A percentile compares a stretch with the other conserved stretches of the same genome.
These are phyloP conservation scores for Drepana arcuata DNA, from an alignment of 1,140 invertebrate species.

Conservation along the genomic window DNA sequence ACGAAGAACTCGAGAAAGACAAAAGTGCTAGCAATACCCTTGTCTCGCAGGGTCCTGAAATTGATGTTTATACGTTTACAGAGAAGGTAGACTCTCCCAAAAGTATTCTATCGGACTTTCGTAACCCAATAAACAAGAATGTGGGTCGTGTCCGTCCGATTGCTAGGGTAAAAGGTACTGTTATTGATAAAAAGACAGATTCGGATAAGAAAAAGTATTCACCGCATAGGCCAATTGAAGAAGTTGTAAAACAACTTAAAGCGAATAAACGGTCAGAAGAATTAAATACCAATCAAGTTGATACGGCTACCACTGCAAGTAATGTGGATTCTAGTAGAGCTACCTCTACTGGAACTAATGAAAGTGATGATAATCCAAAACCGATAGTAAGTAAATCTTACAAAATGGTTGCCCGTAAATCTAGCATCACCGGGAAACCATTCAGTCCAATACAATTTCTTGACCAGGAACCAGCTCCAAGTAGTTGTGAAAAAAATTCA, in stretches of 20 bases:
- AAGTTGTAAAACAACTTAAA: conserved; percentile 62
- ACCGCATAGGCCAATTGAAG: conserved; percentile 62
- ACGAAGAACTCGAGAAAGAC: conserved; percentile 43
- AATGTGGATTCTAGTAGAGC: conserved; percentile 14
- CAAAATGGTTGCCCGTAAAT: conserved; percentile 65
- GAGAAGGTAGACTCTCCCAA: conserved; percentile 66
- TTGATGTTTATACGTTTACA: conserved; percentile 63
- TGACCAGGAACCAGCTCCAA: conserved; percentile 36
- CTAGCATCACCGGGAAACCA: conserved; percentile 60
- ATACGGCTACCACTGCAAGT: conserved; percentile 12
- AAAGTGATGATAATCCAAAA: conserved; percentile 43
- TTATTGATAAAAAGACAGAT: conserved; percentile 65
- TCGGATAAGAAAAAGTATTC: conserved; percentile 63
- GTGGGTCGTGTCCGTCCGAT: conserved; percentile 63
- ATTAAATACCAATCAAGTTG: conserved; percentile 19
- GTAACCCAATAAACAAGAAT: conserved; percentile 55
- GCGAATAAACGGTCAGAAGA: conserved; percentile 57
- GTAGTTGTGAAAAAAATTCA: conserved; percentile 26
- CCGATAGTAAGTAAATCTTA: conserved; percentile 64
- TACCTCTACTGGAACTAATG: conserved; percentile 2
- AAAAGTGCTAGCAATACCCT: conserved; percentile 40
- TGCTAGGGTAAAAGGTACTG: conserved; percentile 66
- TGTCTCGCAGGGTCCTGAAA: conserved; percentile 52
- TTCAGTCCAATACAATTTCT: conserved; percentile 59
- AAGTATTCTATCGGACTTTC: conserved; percentile 59